Conservation (phyloP, 2,888 invertebrate genomes). For the Synergus laeviventris region DNA sequence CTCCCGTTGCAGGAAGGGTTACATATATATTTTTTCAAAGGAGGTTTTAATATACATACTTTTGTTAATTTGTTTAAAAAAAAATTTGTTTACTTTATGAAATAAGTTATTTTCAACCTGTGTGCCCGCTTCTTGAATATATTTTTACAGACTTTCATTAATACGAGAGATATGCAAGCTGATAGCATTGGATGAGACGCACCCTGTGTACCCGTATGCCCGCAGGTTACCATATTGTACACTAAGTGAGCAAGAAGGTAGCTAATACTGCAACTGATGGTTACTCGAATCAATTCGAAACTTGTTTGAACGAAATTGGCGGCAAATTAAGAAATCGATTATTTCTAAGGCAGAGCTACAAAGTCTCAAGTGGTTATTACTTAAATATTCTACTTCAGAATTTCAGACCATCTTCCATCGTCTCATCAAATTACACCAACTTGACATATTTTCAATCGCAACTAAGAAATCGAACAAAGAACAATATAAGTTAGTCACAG, state of each 20-base stretch:
- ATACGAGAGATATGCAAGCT: slow-evolving; percentile 21
- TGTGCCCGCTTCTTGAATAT: slow-evolving; percentile 5
- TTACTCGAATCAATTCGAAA: not conserved
- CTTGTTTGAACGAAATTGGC: not conserved
- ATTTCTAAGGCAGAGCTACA: not conserved
- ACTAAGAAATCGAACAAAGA: slow-evolving; percentile 30
- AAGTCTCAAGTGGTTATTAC: not conserved
- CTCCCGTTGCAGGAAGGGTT: slow-evolving; percentile 7
- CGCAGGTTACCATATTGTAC: not conserved
- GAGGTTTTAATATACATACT: not conserved
- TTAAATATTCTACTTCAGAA: too few species aligned
- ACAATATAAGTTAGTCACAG: not conserved
- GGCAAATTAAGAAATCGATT: not conserved
- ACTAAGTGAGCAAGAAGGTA: not conserved
- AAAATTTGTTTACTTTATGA: too few species aligned
- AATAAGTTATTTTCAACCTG: not conserved
- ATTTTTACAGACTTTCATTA: slow-evolving; percentile 24
- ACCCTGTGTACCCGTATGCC: slow-evolving; percentile 18
- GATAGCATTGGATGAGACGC: slow-evolving; percentile 28
- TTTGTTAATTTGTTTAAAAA: not conserved
- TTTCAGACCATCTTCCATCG: not conserved
- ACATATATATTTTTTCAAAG: slow-evolving; percentile 10
- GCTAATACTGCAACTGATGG: not conserved
- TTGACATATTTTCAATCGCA: not conserved
- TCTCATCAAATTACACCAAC: not conserved